Percentiles rank a stretch among this genome's conserved stretches.
Conservation (phyloP, 2,888 invertebrate genomes). For the Chymomyza amoena region DNA sequence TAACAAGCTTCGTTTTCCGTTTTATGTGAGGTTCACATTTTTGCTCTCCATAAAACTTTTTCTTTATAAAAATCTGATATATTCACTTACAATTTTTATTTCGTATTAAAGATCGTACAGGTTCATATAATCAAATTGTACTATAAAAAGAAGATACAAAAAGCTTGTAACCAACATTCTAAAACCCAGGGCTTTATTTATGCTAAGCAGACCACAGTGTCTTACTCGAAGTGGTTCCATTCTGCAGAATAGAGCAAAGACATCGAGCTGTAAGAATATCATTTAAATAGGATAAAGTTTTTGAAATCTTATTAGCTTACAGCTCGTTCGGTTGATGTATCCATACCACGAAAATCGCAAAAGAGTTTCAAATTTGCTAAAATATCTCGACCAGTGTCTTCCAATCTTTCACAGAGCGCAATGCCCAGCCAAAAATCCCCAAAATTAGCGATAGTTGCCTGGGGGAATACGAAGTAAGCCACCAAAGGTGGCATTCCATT, state of each 20-base stretch:
- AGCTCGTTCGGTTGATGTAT: conserved; percentile 19
- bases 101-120: conserved; percentile 1
- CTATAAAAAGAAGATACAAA: conserved; percentile 40
- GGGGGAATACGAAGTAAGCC: conserved; percentile 5
- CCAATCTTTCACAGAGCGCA: conserved; percentile 34
- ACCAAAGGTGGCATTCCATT: background rate
- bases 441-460: conserved; percentile 25
- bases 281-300: background rate
- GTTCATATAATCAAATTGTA: conserved; percentile 55
- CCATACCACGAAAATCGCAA: background rate
- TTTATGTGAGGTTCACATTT: too few species aligned
- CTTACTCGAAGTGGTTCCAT: conserved; percentile 26
- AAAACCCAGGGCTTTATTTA: conserved; percentile 48
- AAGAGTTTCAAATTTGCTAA: conserved; percentile 32
- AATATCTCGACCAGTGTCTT: conserved; percentile 27
- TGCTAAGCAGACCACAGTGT: conserved; percentile 39
- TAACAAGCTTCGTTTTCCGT: too few species aligned
- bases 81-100: background rate
- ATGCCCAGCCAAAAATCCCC: conserved; percentile 48
- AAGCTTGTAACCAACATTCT: conserved; percentile 38
- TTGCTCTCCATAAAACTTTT: too few species aligned
- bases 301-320: conserved; percentile 9
- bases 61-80: too few species aligned
- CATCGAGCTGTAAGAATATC: conserved; percentile 23
- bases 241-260: conserved; percentile 40